Base-by-base conservation (phyloP, 1,140 invertebrate species). In the Danaus melanippus region DNA sequence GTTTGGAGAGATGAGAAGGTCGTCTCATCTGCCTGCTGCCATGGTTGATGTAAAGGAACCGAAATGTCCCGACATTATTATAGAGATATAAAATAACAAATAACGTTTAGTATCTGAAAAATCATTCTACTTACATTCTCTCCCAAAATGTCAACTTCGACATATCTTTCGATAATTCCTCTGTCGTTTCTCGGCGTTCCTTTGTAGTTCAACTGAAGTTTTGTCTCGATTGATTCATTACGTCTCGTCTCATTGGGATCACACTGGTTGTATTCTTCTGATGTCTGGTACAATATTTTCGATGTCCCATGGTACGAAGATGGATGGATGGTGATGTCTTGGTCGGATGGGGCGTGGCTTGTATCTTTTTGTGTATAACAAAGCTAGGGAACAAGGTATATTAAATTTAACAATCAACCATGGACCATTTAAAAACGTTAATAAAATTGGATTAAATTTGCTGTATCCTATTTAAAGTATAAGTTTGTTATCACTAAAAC, bases 321-420 rank as follows among this genome's bases (percentile, higher is more conserved):
- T 12, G 79, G 76, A 11, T 70, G 59, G 0, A 63, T 55, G 40
- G 71, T 65, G 1, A 78, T 54, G 46, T 79, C 75, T 32, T 75
- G 67, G 41, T 78, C 71, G 1, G 63, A 64, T 9, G 68, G 21
- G 8, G 70, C 64, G 11, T 76, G 73, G 15, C 67, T 74, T 0
- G 67, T 62, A 44, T 77, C 74, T 40, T 77, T 64, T 43, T 73
- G 64, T 39, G 63, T 65, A 9, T 74, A 64, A 46, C 76, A 77
- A 0, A 79, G 49, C 76, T 79, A 63, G 9, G 58, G 48, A 17
- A 62, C 12, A 10, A 47, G 51, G 9, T 7, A 45, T 52, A 48
- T 39, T 51, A 53, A 9, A 41, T 42, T n/a, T 50, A 4, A 32
- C 21, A 21, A 21, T 21, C 17, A 21, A 21, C 17, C 17, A 21